phyloP scores from a whole-genome alignment of 2,888 invertebrate genomes.

The Loripinus fragilis region DNA sequence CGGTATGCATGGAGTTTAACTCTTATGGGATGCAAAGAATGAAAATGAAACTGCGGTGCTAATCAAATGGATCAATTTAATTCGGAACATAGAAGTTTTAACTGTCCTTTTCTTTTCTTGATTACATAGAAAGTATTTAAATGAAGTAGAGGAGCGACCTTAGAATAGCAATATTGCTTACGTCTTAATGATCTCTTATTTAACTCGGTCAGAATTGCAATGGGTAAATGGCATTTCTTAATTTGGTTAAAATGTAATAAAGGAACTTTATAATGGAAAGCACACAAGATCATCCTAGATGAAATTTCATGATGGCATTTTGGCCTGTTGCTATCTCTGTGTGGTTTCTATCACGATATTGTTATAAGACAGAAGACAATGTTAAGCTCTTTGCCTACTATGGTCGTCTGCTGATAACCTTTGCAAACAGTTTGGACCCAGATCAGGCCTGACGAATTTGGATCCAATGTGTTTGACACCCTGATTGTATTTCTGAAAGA shows the following conservation, averaged over 20 bases:
- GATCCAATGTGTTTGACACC: too few species aligned
- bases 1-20: conserved; percentile 12
- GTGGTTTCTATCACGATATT: too few species aligned
- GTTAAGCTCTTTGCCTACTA: too few species aligned
- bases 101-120: conserved; percentile 19
- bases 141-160: neutral
- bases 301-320: too few species aligned
- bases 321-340: too few species aligned
- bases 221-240: conserved; percentile 11
- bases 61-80: conserved; percentile 21
- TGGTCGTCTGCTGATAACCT: too few species aligned
- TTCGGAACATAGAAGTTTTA: conserved; percentile 15
- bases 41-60: conserved; percentile 10
- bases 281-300: too few species aligned
- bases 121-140: conserved; percentile 19
- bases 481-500: too few species aligned
- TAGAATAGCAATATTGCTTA: conserved; percentile 17
- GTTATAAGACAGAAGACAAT: too few species aligned
- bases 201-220: neutral
- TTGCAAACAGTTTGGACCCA: too few species aligned
- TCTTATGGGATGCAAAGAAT: conserved; percentile 14
- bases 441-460: too few species aligned
- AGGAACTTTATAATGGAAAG: neutral
- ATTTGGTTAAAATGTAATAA: conserved; percentile 18
- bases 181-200: conserved; percentile 10